Evolutionary conservation across 30 jellyfish, hydroid and myxozoan genomes (phyloP), one percentile per base, ranked within the genome.

Genomic region (Aurelia sp.): DNA sequence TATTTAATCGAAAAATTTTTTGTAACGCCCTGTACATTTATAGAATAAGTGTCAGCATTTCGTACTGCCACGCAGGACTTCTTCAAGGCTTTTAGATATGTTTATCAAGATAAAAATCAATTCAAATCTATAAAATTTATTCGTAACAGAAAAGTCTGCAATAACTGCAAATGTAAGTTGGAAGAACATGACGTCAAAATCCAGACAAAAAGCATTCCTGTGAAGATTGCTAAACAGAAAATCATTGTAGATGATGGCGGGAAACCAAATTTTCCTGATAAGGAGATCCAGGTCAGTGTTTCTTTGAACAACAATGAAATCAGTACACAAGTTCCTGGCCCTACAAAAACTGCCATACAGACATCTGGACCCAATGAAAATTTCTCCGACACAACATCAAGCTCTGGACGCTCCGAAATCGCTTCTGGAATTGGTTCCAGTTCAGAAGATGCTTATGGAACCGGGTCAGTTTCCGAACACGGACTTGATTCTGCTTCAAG

Each of bases 131-230:
- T 44, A 44, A 5, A 44, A 44, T 44, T 6, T 58, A 21, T 70
- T 50, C 31, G 10, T 31, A 53, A 15, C 58, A 92, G 98, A 48
- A 92, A 92, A 86, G 77, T 78, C 20, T 92, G 98, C 86, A 79
- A 81, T 40, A 81, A 82, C 71, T 92, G 98, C 87, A 67, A 70
- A 66, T 87, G 97, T 86, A 87, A 87, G 69, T 63, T 65, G 4
- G 98, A 92, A 62, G 98, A 92, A 16, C 98, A 92, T 62, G 89
- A 92, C n/a, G 96, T 92, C 66, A 76, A 71, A 33, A 70, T 73
- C 3, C 89, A 90, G 82, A 72, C 81, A 52, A 21, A 53, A 8
- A 86, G 75, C 55, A 62, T 82, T 12, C 98, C 87, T 41, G 47
- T 68, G n/a, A 67, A 71, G 76, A 82, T 90, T 70, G 89, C 85